Percentiles rank a stretch among this genome's conserved stretches.
These are phyloP conservation scores for Phymorhynchus buccinoides DNA, from an alignment of 1,140 invertebrate species.

Conservation along the genomic window DNA sequence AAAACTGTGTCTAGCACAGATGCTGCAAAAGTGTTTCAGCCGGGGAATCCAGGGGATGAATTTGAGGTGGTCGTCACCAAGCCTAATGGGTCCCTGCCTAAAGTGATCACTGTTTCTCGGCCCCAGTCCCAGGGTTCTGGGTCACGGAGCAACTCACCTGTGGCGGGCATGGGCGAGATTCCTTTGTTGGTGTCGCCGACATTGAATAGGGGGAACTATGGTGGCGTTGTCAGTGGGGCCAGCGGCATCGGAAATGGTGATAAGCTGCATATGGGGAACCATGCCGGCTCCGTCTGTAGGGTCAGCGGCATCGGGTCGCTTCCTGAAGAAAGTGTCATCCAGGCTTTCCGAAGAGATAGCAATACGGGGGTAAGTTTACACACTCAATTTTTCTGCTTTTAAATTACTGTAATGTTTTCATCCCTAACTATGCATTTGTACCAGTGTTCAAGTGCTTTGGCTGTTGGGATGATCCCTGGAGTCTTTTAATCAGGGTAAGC, in stretches of 20 bases:
- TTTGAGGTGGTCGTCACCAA: conserved; percentile 49
- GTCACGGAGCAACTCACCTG: conserved; percentile 27
- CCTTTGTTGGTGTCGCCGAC: conserved; percentile 36
- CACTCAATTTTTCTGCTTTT: too few species aligned
- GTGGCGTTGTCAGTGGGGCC: neutral
- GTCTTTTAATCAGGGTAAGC: too few species aligned
- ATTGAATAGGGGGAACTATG: neutral
- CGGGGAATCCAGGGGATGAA: neutral
- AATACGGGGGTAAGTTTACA: too few species aligned
- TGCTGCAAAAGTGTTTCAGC: neutral
- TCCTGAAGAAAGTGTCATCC: too few species aligned
- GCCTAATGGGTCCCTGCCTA: conserved; percentile 34
- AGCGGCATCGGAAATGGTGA: conserved; percentile 30
- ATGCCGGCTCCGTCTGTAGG: too few species aligned
- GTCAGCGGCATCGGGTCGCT: too few species aligned
- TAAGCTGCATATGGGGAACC: too few species aligned
- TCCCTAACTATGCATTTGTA: too few species aligned
- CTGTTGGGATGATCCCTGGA: too few species aligned
- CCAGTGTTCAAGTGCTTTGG: too few species aligned
- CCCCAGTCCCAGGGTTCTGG: neutral
- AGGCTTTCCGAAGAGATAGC: neutral
- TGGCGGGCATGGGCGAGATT: conserved; percentile 16
- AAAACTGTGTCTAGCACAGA: neutral
- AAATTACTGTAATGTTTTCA: too few species aligned
- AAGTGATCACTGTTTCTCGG: conserved; percentile 33